A percentile compares a stretch with the other conserved stretches of the same genome.
Conservation (phyloP, 2,797 vertebrate species). For the Betta splendens region DNA sequence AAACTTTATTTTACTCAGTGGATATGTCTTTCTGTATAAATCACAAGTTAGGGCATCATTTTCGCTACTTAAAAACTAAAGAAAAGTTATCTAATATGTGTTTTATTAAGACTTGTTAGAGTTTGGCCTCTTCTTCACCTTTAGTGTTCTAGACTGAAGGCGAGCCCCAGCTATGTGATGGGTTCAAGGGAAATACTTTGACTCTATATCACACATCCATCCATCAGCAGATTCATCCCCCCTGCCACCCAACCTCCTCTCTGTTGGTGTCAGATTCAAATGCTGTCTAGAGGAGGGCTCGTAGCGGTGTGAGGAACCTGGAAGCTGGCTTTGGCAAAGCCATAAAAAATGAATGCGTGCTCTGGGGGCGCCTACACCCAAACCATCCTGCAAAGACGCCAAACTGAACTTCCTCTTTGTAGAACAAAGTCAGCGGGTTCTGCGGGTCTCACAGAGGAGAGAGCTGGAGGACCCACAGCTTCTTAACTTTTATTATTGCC, state of each 20-base stretch:
- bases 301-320: conserved; percentile 39
- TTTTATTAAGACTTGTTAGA: conserved; percentile 25
- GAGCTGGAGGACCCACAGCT: conserved; percentile 1
- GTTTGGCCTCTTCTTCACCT: conserved; percentile 25
- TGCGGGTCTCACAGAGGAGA: conserved; percentile 17
- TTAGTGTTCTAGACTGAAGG: conserved; percentile 49
- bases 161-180: conserved; percentile 45
- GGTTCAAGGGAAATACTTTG: conserved; percentile 38
- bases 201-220: conserved; percentile 52
- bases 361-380: conserved; percentile 51
- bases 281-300: conserved; percentile 44
- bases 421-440: conserved; percentile 58
- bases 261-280: conserved; percentile 40
- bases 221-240: conserved; percentile 29
- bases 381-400: conserved; percentile 52
- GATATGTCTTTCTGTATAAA: conserved; percentile 31
- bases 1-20: conserved; percentile 28
- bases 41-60: conserved; percentile 20
- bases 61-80: conserved; percentile 26
- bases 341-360: conserved; percentile 64
- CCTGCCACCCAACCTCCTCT: conserved; percentile 28
- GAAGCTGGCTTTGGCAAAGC: conserved; percentile 31
- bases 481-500: conserved; percentile 1
- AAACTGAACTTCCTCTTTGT: conserved; percentile 57
- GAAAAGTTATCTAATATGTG: conserved; percentile 38